Evolutionary conservation across 2,888 invertebrate genomes (phyloP).

Genomic region (Apoda limacodes): DNA sequence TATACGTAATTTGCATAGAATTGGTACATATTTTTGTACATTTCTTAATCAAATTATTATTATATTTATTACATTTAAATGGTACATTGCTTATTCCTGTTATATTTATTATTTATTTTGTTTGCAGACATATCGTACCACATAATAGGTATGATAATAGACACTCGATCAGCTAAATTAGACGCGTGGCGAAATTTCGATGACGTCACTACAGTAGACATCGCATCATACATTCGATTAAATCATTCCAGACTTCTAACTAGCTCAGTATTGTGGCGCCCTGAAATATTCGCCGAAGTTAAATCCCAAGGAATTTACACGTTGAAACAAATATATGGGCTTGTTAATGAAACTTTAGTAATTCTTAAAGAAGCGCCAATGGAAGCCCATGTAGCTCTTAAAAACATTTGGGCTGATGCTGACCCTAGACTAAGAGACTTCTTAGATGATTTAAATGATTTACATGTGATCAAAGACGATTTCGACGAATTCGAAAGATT

Average conservation of each 20-base stretch:
- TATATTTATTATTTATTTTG: conserved; percentile 15
- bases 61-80: neutral
- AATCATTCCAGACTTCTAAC: conserved; percentile 88
- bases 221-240: conserved; percentile 81
- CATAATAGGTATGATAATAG: conserved; percentile 81
- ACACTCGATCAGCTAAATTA: conserved; percentile 79
- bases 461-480: conserved; percentile 80
- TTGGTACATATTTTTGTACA: too few species aligned
- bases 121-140: conserved; percentile 65
- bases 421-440: conserved; percentile 77
- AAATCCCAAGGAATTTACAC: conserved; percentile 40
- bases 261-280: conserved; percentile 84
- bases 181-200: conserved; percentile 87
- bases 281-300: conserved; percentile 72
- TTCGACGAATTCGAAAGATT: conserved; percentile 76
- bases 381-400: conserved; percentile 75
- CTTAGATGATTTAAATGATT: conserved; percentile 77
- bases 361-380: conserved; percentile 68
- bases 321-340: conserved; percentile 47
- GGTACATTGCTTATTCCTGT: neutral
- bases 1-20: too few species aligned
- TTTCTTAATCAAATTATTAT: neutral
- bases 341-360: conserved; percentile 52
- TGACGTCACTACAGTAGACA: conserved; percentile 80
- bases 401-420: conserved; percentile 81